Evolutionary conservation across 2,113 vertebrate genomes (phyloP), one percentile per base, ranked within the genome.

Genomic region (Pituophis catenifer): DNA sequence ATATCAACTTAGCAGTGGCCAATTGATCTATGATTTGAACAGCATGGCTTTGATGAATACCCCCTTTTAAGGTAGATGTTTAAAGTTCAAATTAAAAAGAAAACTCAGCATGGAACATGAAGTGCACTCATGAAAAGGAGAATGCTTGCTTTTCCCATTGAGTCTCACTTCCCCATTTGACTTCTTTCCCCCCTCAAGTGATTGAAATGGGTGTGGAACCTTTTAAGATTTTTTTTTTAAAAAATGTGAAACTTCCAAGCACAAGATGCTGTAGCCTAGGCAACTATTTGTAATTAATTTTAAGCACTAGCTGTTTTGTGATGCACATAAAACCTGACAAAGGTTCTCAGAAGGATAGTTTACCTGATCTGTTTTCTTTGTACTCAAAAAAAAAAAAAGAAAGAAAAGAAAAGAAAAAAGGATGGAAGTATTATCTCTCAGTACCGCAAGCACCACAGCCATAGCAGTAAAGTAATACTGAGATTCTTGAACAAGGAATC

Each of bases 241-340:
- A 92, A 94, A 92, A 92, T 57, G 23, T 91, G 93, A 96, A 97
- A 95, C 92, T 95, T 95, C 88, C 91, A 96, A 87, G 95, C 93
- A 93, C 94, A 94, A 93, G 95, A 96, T 97, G 94, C 29, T 91
- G 96, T 96, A 97, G 92, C 96, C 95, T 95, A 75, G 96, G 97
- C 94, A 97, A 98, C 97, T 26, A 91, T 58, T 93, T 95, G 95
- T 95, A 97, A 98, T 97, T 97, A 97, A 97, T 96, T 97, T 96
- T 97, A 95, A 97, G 95, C 93, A 87, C 93, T 96, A 97, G 94
- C 96, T 97, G 96, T 91, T 92, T 96, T 96, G 55, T 95, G 95
- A 96, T 91, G 94, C 96, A 88, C 95, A 95, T 95, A 94, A 94
- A 97, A 95, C 75, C 93, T 95, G 95, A 95, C 92, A 96, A 95